These are phyloP conservation scores for Pyrocephalus nanus DNA, from an alignment of 2,797 vertebrate species.

Conservation along the genomic window DNA sequence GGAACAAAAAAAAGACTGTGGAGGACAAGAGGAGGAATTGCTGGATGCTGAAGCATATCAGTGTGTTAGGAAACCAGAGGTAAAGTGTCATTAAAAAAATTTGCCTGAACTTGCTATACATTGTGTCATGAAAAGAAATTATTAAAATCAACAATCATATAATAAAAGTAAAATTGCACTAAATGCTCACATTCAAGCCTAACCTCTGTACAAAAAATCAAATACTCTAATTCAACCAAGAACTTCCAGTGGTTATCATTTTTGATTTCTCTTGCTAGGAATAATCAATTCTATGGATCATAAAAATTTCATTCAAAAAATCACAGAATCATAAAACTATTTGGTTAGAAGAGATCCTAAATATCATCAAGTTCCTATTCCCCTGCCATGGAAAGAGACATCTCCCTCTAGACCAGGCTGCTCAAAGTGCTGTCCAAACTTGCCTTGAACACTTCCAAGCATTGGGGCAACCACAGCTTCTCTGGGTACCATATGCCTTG, in stretches of 20 bases:
- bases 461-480: accelerated
- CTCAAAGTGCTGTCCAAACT: not conserved
- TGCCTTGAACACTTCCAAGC: not conserved
- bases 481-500: not conserved
- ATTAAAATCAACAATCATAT: not conserved
- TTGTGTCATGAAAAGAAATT: not conserved
- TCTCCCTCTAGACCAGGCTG: not conserved
- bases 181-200: not conserved
- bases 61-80: not conserved
- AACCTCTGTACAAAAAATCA: not conserved
- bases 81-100: accelerated
- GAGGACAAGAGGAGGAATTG: not conserved
- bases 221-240: not conserved
- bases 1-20: not conserved
- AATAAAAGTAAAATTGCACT: not conserved
- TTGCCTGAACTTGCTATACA: not conserved
- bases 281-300: not conserved
- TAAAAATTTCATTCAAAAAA: not conserved
- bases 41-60: no score
- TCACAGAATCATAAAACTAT: not conserved
- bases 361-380: not conserved
- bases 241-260: not conserved
- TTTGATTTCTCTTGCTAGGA: not conserved
- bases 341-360: not conserved
- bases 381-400: not conserved